These are phyloP conservation scores for Chamaea fasciata DNA, from an alignment of 2,113 vertebrate genomes.

Conservation along the genomic window DNA sequence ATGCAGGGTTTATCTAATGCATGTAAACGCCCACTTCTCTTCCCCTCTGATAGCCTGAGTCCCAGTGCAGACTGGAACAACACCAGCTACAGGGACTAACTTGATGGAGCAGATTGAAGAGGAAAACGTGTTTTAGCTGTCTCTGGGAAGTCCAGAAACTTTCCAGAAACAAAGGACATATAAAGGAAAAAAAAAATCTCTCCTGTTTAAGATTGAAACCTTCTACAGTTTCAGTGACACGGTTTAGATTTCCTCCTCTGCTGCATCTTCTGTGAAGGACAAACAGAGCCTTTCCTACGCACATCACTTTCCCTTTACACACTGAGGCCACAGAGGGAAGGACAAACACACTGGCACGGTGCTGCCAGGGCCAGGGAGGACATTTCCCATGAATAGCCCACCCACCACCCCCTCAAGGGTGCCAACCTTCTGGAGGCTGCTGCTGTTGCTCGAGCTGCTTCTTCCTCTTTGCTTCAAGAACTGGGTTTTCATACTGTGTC, in stretches of 20 bases:
- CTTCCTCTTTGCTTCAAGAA: constrained; percentile 95
- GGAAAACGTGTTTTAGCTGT: neutral
- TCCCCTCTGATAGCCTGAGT: neutral
- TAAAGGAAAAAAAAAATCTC: neutral
- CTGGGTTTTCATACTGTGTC: constrained; percentile 97
- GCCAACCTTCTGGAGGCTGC: constrained; percentile 88
- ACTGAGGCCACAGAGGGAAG: neutral
- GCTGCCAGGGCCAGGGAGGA: neutral
- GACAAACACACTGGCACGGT: neutral
- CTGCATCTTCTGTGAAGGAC: neutral
- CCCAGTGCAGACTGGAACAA: neutral
- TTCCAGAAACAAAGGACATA: neutral
- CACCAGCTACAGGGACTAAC: neutral
- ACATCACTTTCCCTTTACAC: neutral
- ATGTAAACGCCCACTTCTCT: neutral
- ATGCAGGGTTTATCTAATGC: neutral
- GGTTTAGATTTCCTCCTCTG: neutral
- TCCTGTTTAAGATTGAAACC: neutral
- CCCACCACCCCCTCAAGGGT: neutral
- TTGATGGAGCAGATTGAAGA: neutral
- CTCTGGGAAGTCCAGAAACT: neutral
- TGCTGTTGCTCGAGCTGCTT: constrained; percentile 91
- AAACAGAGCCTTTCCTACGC: neutral
- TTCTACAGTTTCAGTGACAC: neutral
- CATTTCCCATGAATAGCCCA: neutral